Conservation (phyloP, 2,797 vertebrate species). For the Pampus argenteus region DNA sequence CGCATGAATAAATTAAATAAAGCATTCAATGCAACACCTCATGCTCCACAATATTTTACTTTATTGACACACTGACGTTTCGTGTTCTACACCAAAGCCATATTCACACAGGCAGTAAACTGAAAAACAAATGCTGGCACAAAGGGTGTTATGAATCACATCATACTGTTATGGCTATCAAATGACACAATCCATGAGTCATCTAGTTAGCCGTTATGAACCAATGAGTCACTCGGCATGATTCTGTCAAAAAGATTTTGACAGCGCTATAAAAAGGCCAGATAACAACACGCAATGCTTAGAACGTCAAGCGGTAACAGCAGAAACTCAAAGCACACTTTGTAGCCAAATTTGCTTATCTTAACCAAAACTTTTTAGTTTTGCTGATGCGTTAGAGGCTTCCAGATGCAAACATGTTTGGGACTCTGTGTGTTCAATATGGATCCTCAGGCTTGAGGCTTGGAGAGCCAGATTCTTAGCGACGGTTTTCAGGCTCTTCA, state of each 20-base stretch:
- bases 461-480: conserved; percentile 2
- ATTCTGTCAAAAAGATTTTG: conserved; percentile 34
- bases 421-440: neutral
- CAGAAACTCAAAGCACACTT: conserved; percentile 22
- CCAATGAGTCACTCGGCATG: conserved; percentile 49
- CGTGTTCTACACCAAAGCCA: conserved; percentile 27
- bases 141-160: conserved; percentile 42
- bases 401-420: conserved; percentile 22
- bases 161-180: conserved; percentile 29
- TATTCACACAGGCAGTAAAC: conserved; percentile 30
- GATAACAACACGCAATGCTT: conserved; percentile 15
- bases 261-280: conserved; percentile 26
- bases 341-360: conserved; percentile 25
- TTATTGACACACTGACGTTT: conserved; percentile 35
- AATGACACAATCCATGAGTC: conserved; percentile 33
- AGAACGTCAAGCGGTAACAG: conserved; percentile 3
- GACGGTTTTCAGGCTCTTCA: conserved; percentile 28
- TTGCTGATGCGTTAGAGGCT: conserved; percentile 3
- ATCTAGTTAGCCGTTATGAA: conserved; percentile 44
- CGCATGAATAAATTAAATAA: neutral
- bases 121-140: conserved; percentile 28
- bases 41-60: conserved; percentile 8
- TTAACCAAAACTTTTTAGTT: neutral
- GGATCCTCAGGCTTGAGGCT: conserved; percentile 15
- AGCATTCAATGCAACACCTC: conserved; percentile 21